Evolutionary conservation across 2,113 vertebrate genomes (phyloP), one percentile per base, ranked within the genome.

Genomic region (Phoenicopterus ruber): DNA sequence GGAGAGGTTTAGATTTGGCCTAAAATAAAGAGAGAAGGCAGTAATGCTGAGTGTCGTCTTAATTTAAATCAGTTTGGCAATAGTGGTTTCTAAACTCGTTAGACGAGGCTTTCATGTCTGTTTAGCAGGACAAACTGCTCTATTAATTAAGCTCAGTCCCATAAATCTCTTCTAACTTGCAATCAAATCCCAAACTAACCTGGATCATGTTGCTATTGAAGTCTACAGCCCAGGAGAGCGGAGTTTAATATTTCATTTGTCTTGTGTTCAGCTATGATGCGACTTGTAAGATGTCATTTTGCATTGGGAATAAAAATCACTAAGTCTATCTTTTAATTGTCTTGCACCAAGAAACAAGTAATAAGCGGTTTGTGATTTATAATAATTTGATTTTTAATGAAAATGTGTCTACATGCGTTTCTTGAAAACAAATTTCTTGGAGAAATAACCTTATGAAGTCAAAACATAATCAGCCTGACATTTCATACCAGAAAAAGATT

Each of bases 141-240:
- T 71, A 52, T 92, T 96, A 96, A 94, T 96, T 94, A 95, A 95
- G 32, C 74, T 95, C 36, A 72, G 62, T 50, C 55, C 20, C 10
- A 47, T 93, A 87, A 94, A 96, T 91, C 73, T 91, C 69, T 80
- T 72, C 49, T 61, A 91, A 88, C 72, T 82, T 88, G 46, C 57
- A 94, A 76, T 84, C 61, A 89, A 94, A 87, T 95, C 86, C 91
- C 78, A 69, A 2, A 87, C 81, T 80, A 94, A 87, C 74, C 54
- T 82, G 83, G 17, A 66, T 93, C 58, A 5, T 8, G 11, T 76
- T 82, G 73, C 69, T 95, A 3, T 88, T 87, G 84, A 58, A 91
- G 59, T 70, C 73, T 82, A n/a, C 67, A 85, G 50, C 91, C 70
- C 73, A 50, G 57, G 73, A 94, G 91, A 87, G 58, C 20, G 73